Conservation (phyloP, 2,113 vertebrate genomes). For the Emydura subglobosa region DNA sequence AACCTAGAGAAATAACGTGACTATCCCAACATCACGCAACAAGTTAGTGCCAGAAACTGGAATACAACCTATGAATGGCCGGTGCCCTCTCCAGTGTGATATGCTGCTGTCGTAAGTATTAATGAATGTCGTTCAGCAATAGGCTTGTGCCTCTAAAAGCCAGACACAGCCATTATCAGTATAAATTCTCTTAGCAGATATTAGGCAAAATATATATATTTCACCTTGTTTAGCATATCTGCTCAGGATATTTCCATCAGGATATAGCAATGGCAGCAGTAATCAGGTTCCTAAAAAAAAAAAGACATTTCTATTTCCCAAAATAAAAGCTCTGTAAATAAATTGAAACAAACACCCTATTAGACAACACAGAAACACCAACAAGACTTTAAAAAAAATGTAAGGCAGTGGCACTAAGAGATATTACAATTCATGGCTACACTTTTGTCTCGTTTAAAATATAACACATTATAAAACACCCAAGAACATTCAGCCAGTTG, state of each 20-base stretch:
- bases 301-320: not conserved
- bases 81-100: rapidly evolving
- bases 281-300: not conserved
- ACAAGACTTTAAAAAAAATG: rapidly evolving
- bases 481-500: not conserved
- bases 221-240: not conserved
- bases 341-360: not conserved
- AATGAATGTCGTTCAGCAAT: rapidly evolving
- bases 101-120: not conserved
- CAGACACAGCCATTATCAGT: not conserved
- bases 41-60: not conserved
- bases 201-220: not conserved
- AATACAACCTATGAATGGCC: rapidly evolving
- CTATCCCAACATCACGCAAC: not conserved
- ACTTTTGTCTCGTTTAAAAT: not conserved
- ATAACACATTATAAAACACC: not conserved
- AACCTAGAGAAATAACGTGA: not conserved
- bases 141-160: rapidly evolving
- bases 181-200: not conserved
- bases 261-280: not conserved
- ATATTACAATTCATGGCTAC: not conserved
- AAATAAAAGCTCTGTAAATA: not conserved
- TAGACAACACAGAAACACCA: rapidly evolving
- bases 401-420: rapidly evolving
- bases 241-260: not conserved